phyloP scores from a whole-genome alignment of 2,888 invertebrate species.

The Tryphoninae sp. region DNA sequence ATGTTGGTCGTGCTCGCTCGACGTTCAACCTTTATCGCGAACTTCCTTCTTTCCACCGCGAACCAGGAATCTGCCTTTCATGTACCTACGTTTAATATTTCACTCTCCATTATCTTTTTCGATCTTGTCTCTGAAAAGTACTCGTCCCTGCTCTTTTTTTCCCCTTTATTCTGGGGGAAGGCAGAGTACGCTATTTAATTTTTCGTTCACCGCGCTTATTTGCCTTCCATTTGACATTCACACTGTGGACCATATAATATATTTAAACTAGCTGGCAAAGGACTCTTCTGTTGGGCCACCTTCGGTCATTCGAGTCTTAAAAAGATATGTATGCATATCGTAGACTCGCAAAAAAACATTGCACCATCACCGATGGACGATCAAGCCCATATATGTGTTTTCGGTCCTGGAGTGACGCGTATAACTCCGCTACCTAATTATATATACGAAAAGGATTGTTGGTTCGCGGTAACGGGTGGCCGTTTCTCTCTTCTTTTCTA shows the following conservation, averaged over 20 bases:
- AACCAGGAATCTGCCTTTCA: conserved; percentile 10
- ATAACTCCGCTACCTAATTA: conserved; percentile 14
- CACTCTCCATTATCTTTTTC: not conserved
- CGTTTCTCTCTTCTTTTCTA: conserved; percentile 5
- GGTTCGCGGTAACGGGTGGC: conserved; percentile 23
- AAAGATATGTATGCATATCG: not conserved
- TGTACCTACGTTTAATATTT: conserved; percentile 28
- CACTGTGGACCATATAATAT: too few relatives aligned
- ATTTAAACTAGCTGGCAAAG: too few relatives aligned
- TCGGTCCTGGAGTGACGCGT: conserved; percentile 17
- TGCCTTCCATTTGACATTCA: not conserved
- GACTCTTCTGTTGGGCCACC: not conserved
- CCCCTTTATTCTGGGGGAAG: not conserved
- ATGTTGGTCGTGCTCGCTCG: conserved; percentile 5
- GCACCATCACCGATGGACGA: not conserved
- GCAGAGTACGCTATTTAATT: conserved; percentile 24
- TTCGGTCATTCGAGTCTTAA: not conserved
- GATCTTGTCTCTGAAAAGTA: not conserved
- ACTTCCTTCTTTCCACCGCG: not conserved
- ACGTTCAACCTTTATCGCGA: not conserved
- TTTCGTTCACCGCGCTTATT: not conserved
- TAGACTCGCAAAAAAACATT: not conserved
- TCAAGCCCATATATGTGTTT: conserved; percentile 11
- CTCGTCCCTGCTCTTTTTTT: not conserved
- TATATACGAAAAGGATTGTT: conserved; percentile 39